phyloP scores from a whole-genome alignment of 2,797 vertebrate species.

The Takifugu rubripes region DNA sequence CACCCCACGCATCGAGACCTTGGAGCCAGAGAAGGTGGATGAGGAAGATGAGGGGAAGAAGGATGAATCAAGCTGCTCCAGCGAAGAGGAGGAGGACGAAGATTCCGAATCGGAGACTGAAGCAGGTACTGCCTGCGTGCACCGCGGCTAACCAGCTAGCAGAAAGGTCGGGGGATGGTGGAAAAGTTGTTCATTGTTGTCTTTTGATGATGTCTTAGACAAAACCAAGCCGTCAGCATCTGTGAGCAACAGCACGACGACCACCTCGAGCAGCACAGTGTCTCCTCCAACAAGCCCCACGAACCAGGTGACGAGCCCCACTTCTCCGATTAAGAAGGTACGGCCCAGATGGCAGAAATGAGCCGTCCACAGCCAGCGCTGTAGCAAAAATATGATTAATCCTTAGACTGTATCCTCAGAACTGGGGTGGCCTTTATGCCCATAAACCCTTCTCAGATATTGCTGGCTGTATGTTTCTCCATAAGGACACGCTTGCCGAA shows the following conservation, averaged over 20 bases:
- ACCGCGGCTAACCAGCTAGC: neutral
- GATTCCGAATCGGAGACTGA: conserved; percentile 97
- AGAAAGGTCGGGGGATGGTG: neutral
- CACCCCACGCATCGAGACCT: conserved; percentile 86
- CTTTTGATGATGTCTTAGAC: conserved; percentile 69
- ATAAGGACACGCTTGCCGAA: too few relatives aligned
- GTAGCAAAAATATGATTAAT: neutral
- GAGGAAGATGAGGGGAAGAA: conserved; percentile 96
- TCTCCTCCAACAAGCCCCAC: conserved; percentile 80
- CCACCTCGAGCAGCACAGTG: conserved; percentile 71
- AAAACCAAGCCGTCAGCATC: conserved; percentile 84
- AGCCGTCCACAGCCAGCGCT: neutral
- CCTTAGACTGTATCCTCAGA: neutral
- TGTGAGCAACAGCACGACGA: conserved; percentile 79
- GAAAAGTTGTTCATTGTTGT: neutral
- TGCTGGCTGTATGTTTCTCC: too few relatives aligned
- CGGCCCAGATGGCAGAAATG: neutral
- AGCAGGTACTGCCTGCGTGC: conserved; percentile 75
- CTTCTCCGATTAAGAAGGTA: conserved; percentile 95
- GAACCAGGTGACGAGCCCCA: conserved; percentile 86
- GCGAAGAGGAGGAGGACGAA: conserved; percentile 97
- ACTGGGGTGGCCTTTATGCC: too few relatives aligned
- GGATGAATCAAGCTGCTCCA: conserved; percentile 98
- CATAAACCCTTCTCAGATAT: too few relatives aligned
- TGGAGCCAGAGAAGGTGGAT: conserved; percentile 94